A percentile compares a stretch with the other conserved stretches of the same genome.
Evolutionary conservation across 2,797 vertebrate species (phyloP).

Genomic region (Trachurus trachurus): DNA sequence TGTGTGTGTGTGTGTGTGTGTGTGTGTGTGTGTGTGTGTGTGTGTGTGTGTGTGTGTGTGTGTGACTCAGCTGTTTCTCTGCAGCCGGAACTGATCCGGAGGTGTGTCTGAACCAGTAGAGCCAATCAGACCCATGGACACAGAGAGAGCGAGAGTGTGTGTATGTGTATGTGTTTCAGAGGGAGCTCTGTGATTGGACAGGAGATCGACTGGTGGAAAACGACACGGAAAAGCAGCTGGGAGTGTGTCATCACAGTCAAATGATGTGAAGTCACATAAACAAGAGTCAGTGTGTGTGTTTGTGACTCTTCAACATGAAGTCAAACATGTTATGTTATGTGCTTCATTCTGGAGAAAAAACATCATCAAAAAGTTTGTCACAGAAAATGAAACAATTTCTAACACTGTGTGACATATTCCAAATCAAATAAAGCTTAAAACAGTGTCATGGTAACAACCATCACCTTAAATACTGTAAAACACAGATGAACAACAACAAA

Average conservation of each 20-base stretch:
- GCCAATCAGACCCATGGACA: slow-evolving; percentile 62
- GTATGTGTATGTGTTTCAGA: slow-evolving; percentile 53
- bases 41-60: slow-evolving; percentile 62
- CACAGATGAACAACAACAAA: too few species aligned
- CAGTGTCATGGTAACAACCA: too few species aligned
- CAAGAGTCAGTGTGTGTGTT: not conserved
- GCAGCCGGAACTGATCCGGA: slow-evolving; percentile 35
- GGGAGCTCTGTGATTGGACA: slow-evolving; percentile 64
- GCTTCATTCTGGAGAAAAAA: not conserved
- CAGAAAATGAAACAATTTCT: too few species aligned
- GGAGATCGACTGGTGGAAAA: slow-evolving; percentile 26
- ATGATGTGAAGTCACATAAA: slow-evolving; percentile 14
- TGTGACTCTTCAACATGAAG: not conserved
- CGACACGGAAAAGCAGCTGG: slow-evolving; percentile 48
- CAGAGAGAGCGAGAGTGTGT: not conserved
- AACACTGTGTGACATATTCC: too few species aligned
- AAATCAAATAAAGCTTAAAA: too few species aligned
- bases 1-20: slow-evolving; percentile 61
- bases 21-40: slow-evolving; percentile 47
- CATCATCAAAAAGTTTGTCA: too few species aligned
- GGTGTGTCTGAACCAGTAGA: slow-evolving; percentile 2
- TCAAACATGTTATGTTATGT: not conserved
- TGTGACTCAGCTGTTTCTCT: slow-evolving; percentile 79
- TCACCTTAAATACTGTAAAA: too few species aligned
- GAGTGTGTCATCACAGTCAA: slow-evolving; percentile 56